These are phyloP conservation scores for Baronia brevicornis DNA, from an alignment of 2,888 invertebrate genomes.

Conservation along the genomic window DNA sequence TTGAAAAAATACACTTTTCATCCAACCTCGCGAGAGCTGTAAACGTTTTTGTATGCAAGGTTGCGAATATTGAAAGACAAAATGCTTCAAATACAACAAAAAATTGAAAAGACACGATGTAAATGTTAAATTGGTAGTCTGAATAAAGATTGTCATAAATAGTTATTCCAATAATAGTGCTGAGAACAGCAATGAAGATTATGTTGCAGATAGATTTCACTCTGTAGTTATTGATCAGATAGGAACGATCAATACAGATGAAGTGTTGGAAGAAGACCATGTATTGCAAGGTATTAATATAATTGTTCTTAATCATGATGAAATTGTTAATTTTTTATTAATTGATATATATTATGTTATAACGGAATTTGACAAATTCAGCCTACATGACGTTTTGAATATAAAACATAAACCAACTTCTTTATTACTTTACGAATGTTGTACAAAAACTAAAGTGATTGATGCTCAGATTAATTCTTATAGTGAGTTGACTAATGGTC, in stretches of 20 bases:
- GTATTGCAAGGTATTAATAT: too few species aligned
- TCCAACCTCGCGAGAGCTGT: conserved; percentile 33
- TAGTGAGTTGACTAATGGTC: too few species aligned
- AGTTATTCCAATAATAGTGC: conserved; percentile 16
- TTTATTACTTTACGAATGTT: too few species aligned
- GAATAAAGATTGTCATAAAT: conserved; percentile 25
- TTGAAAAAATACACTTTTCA: conserved; percentile 31
- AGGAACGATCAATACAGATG: conserved; percentile 41
- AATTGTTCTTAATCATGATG: too few species aligned
- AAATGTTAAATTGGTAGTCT: conserved; percentile 5
- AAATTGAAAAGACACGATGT: conserved; percentile 22
- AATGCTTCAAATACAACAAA: conserved; percentile 26
- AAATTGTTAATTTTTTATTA: too few species aligned
- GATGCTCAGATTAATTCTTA: too few species aligned
- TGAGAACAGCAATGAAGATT: conserved; percentile 21
- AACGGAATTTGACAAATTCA: too few species aligned
- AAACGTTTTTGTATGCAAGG: conserved; percentile 24
- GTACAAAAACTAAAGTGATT: too few species aligned
- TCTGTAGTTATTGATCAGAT: conserved; percentile 26
- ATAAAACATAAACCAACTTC: too few species aligned
- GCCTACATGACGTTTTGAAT: too few species aligned
- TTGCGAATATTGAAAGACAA: conserved; percentile 24
- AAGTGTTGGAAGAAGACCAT: conserved; percentile 37
- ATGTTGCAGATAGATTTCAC: conserved; percentile 27
- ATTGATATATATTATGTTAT: too few species aligned